Base-by-base conservation (phyloP, 92 coral and sea anemone genomes). In the Phymanthus crucifer region DNA sequence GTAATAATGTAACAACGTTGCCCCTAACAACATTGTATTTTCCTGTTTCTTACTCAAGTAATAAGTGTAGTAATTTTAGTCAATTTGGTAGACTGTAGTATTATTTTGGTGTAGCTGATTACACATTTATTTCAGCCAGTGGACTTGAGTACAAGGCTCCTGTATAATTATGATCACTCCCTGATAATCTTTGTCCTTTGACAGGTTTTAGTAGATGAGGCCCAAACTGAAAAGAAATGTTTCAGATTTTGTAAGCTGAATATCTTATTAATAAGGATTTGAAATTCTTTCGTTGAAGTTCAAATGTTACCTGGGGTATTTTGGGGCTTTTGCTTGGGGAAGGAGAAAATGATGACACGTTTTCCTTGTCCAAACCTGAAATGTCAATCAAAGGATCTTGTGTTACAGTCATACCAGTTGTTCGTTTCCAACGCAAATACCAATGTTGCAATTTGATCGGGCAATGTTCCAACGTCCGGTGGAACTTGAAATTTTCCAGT, bases 171-270 rank as follows among this genome's bases (percentile, higher is more conserved):
- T 48, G 48, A 24, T 72, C 54, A 18, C 57, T 6, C 57, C 91
- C 83, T 86, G 93, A 88, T 21, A 86, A 78, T 23, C 89, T 85
- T 37, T 85, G 84, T 24, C 61, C 80, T 71, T 83, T 91, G 47
- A 85, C 50, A 77, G 91, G 84, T 66, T 91, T 91, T 50, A 91
- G 57, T 40, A 92, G 79, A 77, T 92, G 97, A 37, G 97, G 97
- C 17, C 97, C 97, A 89, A 92, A 92, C 97, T 92, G 78, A 24
- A 21, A 75, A 79, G 37, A 65, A 37, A 54, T n/a, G 64, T 54
- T 50, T 10, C 64, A 54, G 27, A 17, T 72, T 57, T 37, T 1
- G 38, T 32, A 32, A 3, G 27, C 26, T n/a, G n/a, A n/a, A n/a
- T n/a, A n/a, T n/a, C n/a, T n/a, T n/a, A n/a, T n/a, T n/a, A n/a